Conservation (phyloP, 2,888 invertebrate genomes). For the Archaeoteleia sp. region DNA sequence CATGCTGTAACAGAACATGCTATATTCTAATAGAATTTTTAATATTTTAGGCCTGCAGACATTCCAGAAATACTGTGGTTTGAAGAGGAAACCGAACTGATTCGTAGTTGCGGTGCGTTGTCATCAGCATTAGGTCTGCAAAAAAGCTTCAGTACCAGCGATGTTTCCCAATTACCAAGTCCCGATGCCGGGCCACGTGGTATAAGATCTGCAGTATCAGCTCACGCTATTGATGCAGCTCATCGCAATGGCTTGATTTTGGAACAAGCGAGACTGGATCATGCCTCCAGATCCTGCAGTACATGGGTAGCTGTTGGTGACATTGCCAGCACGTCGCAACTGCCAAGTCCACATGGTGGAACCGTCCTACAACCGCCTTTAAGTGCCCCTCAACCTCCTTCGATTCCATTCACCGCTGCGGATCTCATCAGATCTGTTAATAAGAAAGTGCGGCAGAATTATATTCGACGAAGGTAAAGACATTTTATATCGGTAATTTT, state of each 20-base stretch:
- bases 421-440: constrained; percentile 86
- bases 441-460: constrained; percentile 89
- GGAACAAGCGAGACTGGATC: constrained; percentile 79
- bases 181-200: constrained; percentile 73
- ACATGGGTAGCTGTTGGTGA: constrained; percentile 92
- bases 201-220: constrained; percentile 76
- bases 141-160: constrained; percentile 89
- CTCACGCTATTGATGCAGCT: constrained; percentile 77
- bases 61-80: constrained; percentile 81
- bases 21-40: not conserved
- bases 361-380: constrained; percentile 70
- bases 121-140: constrained; percentile 88
- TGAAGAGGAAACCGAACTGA: constrained; percentile 86
- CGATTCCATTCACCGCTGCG: constrained; percentile 79
- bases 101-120: constrained; percentile 86
- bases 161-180: constrained; percentile 80
- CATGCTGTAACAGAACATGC: too few relatives aligned
- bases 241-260: constrained; percentile 77
- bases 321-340: constrained; percentile 83
- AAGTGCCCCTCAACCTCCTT: constrained; percentile 69
- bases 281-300: constrained; percentile 84
- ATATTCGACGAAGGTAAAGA: constrained; percentile 80
- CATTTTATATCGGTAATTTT: too few relatives aligned
- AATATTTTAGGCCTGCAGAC: constrained; percentile 76
- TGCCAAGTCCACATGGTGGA: constrained; percentile 88